Evolutionary conservation across 1,140 invertebrate genomes (phyloP).

Genomic region (Drosophila equinoxialis): DNA sequence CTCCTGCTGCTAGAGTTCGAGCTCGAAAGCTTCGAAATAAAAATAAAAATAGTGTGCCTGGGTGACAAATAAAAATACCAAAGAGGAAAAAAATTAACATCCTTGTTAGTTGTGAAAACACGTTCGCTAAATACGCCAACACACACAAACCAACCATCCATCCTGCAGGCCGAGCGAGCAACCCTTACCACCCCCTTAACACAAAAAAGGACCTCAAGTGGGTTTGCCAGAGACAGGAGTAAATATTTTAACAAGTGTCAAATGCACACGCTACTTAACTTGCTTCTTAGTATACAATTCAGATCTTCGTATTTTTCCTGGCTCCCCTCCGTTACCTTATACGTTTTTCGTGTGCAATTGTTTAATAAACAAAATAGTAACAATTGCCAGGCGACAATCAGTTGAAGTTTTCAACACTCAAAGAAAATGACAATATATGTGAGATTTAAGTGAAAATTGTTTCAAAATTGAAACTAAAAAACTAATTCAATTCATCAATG

Average conservation of each 20-base stretch:
- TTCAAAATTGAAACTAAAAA: neutral
- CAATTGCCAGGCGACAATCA: conserved; percentile 10
- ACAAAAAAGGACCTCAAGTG: conserved; percentile 41
- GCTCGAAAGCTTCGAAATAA: conserved; percentile 67
- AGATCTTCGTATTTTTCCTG: neutral
- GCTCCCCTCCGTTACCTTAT: neutral
- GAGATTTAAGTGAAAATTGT: no score
- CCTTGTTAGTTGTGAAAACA: conserved; percentile 81
- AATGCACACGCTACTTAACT: conserved; percentile 82
- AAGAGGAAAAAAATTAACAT: conserved; percentile 74
- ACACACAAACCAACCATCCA: neutral
- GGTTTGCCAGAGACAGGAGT: conserved; percentile 67
- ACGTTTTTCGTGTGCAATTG: conserved; percentile 43
- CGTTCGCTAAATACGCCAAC: conserved; percentile 76
- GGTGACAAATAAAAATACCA: conserved; percentile 51
- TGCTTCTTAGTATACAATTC: conserved; percentile 11
- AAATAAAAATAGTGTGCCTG: conserved; percentile 49
- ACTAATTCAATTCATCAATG: neutral
- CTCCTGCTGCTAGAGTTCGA: conserved; percentile 28
- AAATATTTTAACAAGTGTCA: conserved; percentile 83
- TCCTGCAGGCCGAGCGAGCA: conserved; percentile 31
- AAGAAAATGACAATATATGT: no score
- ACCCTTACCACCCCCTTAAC: conserved; percentile 41
- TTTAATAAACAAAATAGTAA: conserved; percentile 77
- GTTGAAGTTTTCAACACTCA: neutral